Evolutionary conservation across 2,888 invertebrate genomes (phyloP), one percentile per base, ranked within the genome.

Genomic region (Lithophane ornitopus): DNA sequence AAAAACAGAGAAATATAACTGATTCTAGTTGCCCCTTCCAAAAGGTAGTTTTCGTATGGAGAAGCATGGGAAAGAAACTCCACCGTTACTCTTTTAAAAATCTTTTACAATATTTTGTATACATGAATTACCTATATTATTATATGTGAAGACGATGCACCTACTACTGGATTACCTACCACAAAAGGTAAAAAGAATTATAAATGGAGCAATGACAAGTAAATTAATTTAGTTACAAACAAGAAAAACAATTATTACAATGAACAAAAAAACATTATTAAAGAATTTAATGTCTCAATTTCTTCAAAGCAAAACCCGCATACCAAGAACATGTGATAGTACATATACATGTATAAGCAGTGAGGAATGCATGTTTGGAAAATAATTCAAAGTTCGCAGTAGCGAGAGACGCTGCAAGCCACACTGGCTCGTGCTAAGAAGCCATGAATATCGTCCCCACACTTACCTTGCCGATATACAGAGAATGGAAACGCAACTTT

Each of bases 321-420:
- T 28, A 39, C 44, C 34, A 34, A 44, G 44, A 59, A 22, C 41
- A 49, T 28, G 14, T 49, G 16, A n/a, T 44, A 52, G 11, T 14
- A 59, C 16, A 26, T 26, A 26, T 26, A 65, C 2, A 34, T 22
- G 7, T 54, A 39, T 61, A 76, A 76, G 67, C 49, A 39, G 54
- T 67, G 68, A 74, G 68, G 69, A 80, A 87, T 84, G 78, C 87
- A 78, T 85, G 87, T 89, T 85, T 77, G 79, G 77, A 78, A 86
- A 88, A 89, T 90, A 90, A 89, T 84, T 89, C 79, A 75, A 76
- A 81, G 88, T 85, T 84, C 79, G 72, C 61, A 77, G 71, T 80
- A 80, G 82, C 82, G 85, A 59, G 71, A 76, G 84, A 84, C 87
- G 80, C 75, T 81, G 85, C 86, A 79, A 79, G 80, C 85, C 78